phyloP scores from a whole-genome alignment of 2,113 vertebrate genomes.

The Syngnathus typhle region DNA sequence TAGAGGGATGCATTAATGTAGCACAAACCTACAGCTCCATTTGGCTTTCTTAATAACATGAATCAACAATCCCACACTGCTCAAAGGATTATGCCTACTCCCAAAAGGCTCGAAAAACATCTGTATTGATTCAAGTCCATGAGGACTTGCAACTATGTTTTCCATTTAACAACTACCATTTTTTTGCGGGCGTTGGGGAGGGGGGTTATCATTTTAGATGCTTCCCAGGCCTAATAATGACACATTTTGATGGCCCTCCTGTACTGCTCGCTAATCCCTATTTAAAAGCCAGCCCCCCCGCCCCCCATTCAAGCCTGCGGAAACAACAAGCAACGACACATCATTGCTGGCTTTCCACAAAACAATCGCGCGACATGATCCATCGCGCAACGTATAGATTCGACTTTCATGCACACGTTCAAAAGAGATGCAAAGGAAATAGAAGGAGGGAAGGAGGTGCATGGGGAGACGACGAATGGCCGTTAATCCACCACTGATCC shows the following conservation, averaged over 20 bases:
- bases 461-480: constrained; percentile 72
- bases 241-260: neutral
- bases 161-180: too few species aligned
- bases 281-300: neutral
- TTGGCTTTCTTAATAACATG: neutral
- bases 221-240: neutral
- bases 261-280: constrained; percentile 3
- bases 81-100: neutral
- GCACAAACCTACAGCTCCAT: too few species aligned
- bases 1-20: too few species aligned
- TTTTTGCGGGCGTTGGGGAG: neutral
- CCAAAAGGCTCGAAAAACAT: neutral
- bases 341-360: neutral
- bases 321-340: constrained; percentile 1
- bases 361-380: neutral
- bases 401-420: constrained; percentile 34
- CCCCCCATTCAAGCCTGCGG: neutral
- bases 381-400: neutral
- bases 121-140: neutral
- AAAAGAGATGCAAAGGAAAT: constrained; percentile 9
- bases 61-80: neutral
- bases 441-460: constrained; percentile 47
- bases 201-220: neutral
- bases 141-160: neutral
- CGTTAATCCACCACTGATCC: constrained; percentile 74